A percentile compares a stretch with the other conserved stretches of the same genome.
Evolutionary conservation across 1,140 invertebrate genomes (phyloP).

Genomic region (Rhopalosiphum padi): DNA sequence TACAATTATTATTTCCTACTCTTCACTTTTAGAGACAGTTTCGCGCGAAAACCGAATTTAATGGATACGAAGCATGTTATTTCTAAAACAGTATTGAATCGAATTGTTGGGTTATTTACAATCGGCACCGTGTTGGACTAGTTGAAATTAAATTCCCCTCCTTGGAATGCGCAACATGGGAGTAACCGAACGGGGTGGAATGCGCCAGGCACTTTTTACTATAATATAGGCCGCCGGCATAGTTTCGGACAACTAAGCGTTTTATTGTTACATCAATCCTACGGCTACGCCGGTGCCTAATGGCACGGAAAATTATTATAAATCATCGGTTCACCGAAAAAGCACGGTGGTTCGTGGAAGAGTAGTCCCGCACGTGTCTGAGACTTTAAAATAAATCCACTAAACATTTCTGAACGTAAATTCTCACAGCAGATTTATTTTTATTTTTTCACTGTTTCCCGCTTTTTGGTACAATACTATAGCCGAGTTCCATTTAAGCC

Average conservation of each 20-base stretch:
- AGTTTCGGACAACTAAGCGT: slow-evolving; percentile 36
- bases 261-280: slow-evolving; percentile 51
- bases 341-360: background rate
- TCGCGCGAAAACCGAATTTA: background rate
- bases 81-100: background rate
- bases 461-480: background rate
- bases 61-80: background rate
- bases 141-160: slow-evolving; percentile 43
- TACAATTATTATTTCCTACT: background rate
- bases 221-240: background rate
- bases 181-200: background rate
- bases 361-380: background rate
- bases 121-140: background rate
- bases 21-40: background rate
- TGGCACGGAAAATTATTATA: slow-evolving; percentile 25
- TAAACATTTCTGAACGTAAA: slow-evolving; percentile 27
- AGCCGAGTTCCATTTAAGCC: background rate
- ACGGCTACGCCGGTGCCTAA: background rate
- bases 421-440: background rate
- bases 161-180: background rate
- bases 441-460: slow-evolving; percentile 13
- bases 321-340: slow-evolving; percentile 8
- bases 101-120: slow-evolving; percentile 35
- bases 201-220: slow-evolving; percentile 27
- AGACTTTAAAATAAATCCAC: slow-evolving; percentile 1